Evolutionary conservation across 1,140 invertebrate species (phyloP).

Genomic region (Drosophila tristis): DNA sequence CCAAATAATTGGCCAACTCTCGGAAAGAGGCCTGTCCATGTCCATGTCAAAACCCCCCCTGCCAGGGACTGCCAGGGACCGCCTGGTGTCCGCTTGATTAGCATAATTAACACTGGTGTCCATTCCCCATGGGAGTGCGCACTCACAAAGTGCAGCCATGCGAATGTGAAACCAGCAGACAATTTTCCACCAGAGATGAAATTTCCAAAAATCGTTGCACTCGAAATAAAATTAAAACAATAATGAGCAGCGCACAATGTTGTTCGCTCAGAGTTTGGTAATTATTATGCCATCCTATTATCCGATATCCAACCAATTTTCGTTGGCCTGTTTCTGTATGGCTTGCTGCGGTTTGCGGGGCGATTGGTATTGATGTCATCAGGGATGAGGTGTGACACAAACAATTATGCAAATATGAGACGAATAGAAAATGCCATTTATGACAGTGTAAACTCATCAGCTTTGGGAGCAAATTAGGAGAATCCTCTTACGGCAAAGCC

Average conservation of each 20-base stretch:
- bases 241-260: neutral
- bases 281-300: conserved; percentile 26
- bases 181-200: conserved; percentile 25
- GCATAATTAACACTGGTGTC: conserved; percentile 44
- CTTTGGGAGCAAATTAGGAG: no score
- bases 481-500: no score
- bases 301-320: conserved; percentile 13
- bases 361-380: neutral
- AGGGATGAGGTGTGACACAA: no score
- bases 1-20: conserved; percentile 58
- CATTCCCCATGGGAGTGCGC: conserved; percentile 21
- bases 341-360: neutral
- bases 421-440: no score
- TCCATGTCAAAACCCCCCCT: neutral
- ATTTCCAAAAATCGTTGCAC: conserved; percentile 1
- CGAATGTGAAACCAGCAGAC: conserved; percentile 4
- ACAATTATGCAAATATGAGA: no score
- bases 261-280: conserved; percentile 5
- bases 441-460: no score
- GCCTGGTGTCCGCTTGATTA: conserved; percentile 42
- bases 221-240: conserved; percentile 10
- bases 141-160: conserved; percentile 20
- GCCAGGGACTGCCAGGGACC: no score
- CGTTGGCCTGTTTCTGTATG: neutral
- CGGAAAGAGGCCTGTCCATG: conserved; percentile 13